Evolutionary conservation across 2,888 invertebrate genomes (phyloP).

Genomic region (Schizaphis graminum): DNA sequence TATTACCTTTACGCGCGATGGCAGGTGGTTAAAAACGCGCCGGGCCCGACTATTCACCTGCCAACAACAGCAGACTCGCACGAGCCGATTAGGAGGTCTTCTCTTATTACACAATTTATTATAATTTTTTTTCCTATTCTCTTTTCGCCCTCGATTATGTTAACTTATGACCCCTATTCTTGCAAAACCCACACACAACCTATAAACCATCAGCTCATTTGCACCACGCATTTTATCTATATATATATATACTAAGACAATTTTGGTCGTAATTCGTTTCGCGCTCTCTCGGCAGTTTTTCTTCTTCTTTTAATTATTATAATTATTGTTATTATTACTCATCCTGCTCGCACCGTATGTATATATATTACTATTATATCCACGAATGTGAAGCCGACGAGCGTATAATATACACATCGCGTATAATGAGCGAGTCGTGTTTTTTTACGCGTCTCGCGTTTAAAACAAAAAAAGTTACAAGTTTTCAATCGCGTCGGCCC

Average conservation of each 20-base stretch:
- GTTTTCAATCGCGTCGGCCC: neutral
- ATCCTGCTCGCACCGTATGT: neutral
- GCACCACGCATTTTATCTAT: neutral
- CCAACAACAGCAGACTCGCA: slow-evolving; percentile 46
- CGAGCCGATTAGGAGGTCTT: slow-evolving; percentile 41
- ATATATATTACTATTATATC: neutral
- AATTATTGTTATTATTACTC: neutral
- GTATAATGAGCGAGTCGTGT: neutral
- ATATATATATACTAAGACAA: neutral
- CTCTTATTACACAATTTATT: slow-evolving; percentile 52
- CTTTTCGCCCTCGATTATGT: neutral
- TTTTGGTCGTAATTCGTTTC: neutral
- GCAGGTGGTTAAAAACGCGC: slow-evolving; percentile 48
- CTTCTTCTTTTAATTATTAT: neutral
- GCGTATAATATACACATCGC: neutral
- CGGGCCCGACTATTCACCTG: slow-evolving; percentile 42
- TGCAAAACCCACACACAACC: neutral
- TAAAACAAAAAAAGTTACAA: neutral
- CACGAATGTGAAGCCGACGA: neutral
- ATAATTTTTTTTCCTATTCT: slow-evolving; percentile 37
- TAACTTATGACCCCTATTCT: slow-evolving; percentile 32
- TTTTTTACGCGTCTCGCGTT: neutral
- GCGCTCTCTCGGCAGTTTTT: neutral
- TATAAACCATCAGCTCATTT: neutral
- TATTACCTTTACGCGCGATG: slow-evolving; percentile 27